phyloP scores from a whole-genome alignment of 2,888 invertebrate genomes.

The Drosophila phalerata region DNA sequence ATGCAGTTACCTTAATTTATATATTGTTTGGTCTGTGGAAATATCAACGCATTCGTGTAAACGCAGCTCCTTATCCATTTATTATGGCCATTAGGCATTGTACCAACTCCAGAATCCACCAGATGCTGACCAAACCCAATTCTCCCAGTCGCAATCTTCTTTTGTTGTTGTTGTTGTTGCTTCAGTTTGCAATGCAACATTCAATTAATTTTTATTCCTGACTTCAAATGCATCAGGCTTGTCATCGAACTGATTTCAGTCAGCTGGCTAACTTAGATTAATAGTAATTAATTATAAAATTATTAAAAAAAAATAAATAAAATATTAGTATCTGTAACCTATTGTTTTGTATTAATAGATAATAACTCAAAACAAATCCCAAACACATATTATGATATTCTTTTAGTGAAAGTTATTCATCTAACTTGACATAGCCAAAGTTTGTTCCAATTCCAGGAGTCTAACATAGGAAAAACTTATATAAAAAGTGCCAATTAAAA shows the following conservation, averaged over 20 bases:
- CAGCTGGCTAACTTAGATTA: conserved; percentile 3
- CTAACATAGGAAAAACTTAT: too few species aligned
- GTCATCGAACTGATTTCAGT: conserved; percentile 44
- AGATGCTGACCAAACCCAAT: conserved; percentile 5
- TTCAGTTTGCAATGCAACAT: conserved; percentile 11
- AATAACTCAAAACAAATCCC: too few species aligned
- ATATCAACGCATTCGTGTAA: conserved; percentile 83
- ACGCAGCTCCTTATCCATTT: conserved; percentile 83
- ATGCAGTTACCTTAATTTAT: conserved; percentile 80
- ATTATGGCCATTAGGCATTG: conserved; percentile 82
- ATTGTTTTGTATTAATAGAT: too few species aligned
- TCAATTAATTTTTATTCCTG: conserved; percentile 52
- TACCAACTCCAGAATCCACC: conserved; percentile 23
- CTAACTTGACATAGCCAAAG: too few species aligned
- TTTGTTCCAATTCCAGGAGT: too few species aligned
- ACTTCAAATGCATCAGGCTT: conserved; percentile 17
- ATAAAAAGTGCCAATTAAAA: too few species aligned
- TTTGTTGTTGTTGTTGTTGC: neutral
- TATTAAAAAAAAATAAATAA: neutral
- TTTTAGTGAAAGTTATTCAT: too few species aligned
- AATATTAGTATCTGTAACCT: neutral
- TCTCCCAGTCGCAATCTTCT: neutral
- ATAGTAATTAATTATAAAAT: neutral
- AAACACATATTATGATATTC: too few species aligned
- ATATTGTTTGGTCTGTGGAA: conserved; percentile 81